Conservation (phyloP, 2,113 vertebrate genomes). For the Erinaceus europaeus region DNA sequence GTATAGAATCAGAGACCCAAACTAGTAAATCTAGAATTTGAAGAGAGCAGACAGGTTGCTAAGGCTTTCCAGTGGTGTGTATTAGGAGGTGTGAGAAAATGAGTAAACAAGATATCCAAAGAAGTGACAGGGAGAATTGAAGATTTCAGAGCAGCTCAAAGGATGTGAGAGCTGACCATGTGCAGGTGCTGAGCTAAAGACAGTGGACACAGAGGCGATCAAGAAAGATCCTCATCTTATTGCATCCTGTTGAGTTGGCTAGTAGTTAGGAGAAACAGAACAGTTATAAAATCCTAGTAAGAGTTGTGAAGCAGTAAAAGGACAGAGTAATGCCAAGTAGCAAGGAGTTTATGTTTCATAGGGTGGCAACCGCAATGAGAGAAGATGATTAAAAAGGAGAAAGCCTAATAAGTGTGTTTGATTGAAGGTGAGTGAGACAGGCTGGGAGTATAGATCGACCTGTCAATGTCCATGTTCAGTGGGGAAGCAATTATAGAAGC, state of each 20-base stretch:
- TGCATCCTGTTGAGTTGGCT: neutral
- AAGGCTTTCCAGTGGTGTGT: too few relatives aligned
- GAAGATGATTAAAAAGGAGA: neutral
- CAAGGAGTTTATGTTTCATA: neutral
- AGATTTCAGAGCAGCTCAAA: neutral
- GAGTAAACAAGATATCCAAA: rapidly evolving
- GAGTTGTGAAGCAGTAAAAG: neutral
- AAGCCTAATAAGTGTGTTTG: neutral
- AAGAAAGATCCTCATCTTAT: neutral
- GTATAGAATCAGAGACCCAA: neutral
- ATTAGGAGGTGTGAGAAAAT: neutral
- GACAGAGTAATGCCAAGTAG: neutral
- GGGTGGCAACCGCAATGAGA: neutral
- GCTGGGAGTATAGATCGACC: too few relatives aligned
- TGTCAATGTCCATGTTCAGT: too few relatives aligned
- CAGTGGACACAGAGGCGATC: too few relatives aligned
- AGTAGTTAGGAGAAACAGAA: neutral
- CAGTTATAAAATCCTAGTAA: neutral
- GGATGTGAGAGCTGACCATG: rapidly evolving
- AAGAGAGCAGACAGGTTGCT: too few relatives aligned
- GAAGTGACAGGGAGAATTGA: neutral
- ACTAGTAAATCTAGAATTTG: too few relatives aligned
- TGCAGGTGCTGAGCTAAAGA: neutral
- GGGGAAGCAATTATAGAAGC: too few relatives aligned
- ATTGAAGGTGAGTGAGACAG: neutral